Conservation (phyloP, 2,797 vertebrate genomes). For the Luscinia luscinia region DNA sequence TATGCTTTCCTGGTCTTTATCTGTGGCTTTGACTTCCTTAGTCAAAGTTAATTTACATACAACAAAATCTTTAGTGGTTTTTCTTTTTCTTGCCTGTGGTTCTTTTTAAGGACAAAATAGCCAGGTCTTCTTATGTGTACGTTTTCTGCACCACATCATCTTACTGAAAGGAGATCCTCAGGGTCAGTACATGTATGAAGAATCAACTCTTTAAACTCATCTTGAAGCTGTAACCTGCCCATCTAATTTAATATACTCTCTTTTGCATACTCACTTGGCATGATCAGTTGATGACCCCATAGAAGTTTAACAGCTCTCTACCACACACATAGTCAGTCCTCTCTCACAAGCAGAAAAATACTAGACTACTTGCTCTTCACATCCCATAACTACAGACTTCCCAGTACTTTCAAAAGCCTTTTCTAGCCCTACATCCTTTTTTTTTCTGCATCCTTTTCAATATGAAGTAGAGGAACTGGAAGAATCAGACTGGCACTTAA, state of each 20-base stretch:
- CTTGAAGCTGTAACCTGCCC: neutral
- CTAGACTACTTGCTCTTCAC: neutral
- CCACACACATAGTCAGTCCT: neutral
- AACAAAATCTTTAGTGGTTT: neutral
- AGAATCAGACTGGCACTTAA: neutral
- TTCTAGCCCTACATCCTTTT: neutral
- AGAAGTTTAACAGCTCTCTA: neutral
- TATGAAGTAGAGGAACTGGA: neutral
- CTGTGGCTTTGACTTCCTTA: neutral
- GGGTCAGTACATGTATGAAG: neutral
- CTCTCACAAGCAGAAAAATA: neutral
- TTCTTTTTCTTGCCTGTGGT: neutral
- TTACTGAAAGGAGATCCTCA: neutral
- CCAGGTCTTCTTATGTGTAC: neutral
- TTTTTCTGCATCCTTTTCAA: neutral
- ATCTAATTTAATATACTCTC: neutral
- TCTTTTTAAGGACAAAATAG: neutral
- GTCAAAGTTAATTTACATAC: neutral
- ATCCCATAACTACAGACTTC: neutral
- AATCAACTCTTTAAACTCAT: neutral
- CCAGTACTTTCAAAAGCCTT: neutral
- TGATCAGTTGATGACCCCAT: neutral
- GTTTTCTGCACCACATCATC: neutral
- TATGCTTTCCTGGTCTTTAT: neutral
- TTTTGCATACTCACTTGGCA: neutral